phyloP scores from a whole-genome alignment of 2,113 vertebrate species.

The Daubentonia madagascariensis region DNA sequence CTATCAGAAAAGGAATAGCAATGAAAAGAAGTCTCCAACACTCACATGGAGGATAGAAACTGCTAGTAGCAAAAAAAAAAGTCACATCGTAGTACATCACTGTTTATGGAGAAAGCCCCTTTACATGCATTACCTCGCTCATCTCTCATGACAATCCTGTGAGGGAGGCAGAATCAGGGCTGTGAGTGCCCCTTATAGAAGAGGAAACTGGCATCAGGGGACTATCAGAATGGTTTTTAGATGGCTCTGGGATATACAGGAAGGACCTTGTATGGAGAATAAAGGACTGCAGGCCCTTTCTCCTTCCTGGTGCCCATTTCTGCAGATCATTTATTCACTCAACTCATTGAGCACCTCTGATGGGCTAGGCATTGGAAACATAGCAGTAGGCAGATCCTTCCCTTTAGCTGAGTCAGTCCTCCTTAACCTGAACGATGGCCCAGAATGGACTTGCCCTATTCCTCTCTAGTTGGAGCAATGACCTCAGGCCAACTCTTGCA shows the following conservation, averaged over 20 bases:
- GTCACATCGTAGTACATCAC: not conserved
- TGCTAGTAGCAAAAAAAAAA: not conserved
- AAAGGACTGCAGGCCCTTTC: not conserved
- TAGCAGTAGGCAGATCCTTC: not conserved
- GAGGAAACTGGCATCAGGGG: not conserved
- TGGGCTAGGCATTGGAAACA: not conserved
- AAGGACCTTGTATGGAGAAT: not conserved
- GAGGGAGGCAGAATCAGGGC: not conserved
- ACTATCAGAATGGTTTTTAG: not conserved
- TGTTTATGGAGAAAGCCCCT: not conserved
- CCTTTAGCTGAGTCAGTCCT: not conserved
- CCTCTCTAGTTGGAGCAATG: not conserved
- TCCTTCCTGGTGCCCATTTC: not conserved
- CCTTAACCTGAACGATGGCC: not conserved
- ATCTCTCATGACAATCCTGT: not conserved
- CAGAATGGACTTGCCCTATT: not conserved
- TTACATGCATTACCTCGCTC: not conserved
- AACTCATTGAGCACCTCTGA: not conserved
- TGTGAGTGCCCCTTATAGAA: not conserved
- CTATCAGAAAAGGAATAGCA: not conserved
- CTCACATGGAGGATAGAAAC: not conserved
- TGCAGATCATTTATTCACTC: not conserved
- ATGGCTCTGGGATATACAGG: not conserved
- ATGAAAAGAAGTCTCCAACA: not conserved
- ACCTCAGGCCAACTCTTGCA: slow-evolving; percentile 1